phyloP scores from a whole-genome alignment of 2,888 invertebrate genomes.

The Drosophila putrida region DNA sequence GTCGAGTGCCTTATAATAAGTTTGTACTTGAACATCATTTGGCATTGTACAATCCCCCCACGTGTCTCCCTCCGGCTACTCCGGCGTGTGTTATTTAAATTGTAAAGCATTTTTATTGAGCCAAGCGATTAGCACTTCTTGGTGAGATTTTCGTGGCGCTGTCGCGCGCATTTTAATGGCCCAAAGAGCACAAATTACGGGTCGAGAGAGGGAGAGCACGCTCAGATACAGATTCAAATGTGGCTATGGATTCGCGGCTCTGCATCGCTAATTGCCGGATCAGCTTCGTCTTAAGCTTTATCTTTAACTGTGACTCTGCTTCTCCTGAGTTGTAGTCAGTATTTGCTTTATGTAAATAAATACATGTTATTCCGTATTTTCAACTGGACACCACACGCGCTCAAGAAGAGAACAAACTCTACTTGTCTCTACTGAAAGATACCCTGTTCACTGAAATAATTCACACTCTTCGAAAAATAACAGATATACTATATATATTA shows the following conservation, averaged over 20 bases:
- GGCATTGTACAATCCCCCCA: conserved; percentile 34
- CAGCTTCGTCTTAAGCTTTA: conserved; percentile 37
- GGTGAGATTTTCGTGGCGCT: conserved; percentile 60
- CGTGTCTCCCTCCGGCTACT: neutral
- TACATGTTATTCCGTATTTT: conserved; percentile 42
- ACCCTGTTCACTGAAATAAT: conserved; percentile 1
- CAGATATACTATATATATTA: neutral
- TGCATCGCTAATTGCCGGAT: conserved; percentile 69
- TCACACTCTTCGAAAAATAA: too few species aligned
- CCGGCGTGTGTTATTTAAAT: conserved; percentile 52
- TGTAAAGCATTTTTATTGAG: conserved; percentile 75
- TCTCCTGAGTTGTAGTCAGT: conserved; percentile 9
- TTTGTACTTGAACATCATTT: conserved; percentile 57
- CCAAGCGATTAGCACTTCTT: conserved; percentile 78
- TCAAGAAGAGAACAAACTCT: conserved; percentile 31
- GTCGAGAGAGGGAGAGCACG: conserved; percentile 9
- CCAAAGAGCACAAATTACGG: conserved; percentile 34
- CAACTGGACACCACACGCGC: conserved; percentile 62
- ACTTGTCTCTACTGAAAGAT: neutral
- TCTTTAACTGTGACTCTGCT: conserved; percentile 1
- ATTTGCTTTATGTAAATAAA: conserved; percentile 60
- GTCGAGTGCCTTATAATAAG: conserved; percentile 34
- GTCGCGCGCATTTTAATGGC: conserved; percentile 21
- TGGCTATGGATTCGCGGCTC: conserved; percentile 23
- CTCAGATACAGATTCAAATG: conserved; percentile 14